Evolutionary conservation across 2,797 vertebrate species (phyloP), one percentile per base, ranked within the genome.

Genomic region (Leuciscus waleckii): DNA sequence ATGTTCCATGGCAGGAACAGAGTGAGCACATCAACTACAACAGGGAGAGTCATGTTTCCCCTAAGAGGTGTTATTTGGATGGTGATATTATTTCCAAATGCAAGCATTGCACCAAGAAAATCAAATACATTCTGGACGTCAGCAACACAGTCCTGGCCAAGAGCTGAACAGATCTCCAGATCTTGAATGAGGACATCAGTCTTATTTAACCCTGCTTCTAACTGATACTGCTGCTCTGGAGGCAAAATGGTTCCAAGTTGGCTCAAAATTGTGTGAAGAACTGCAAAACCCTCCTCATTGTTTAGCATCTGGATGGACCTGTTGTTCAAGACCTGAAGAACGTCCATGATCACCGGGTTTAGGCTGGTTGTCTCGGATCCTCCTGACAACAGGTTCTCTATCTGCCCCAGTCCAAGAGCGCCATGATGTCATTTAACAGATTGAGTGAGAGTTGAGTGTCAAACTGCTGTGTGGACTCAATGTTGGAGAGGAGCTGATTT

Each of bases 261-360:
- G 76, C 89, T 54, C 4, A 93, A 79, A 32, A 95, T 54, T 8
- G 88, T 58, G 51, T 90, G 16, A 85, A 92, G 88, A 6, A 92
- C 90, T 77, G 80, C 90, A 79, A 91, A 89, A 13, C 90, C 88
- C 70, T 92, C 92, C 32, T 84, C 86, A 75, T 84, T 83, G 81
- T 85, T 89, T 26, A 94, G 89, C 79, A 88, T 91, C 51, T 92
- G 87, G 35, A 93, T 83, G 67, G 77, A 69, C 21, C 91, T 90
- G 0, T 91, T 90, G 13, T 84, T 91, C 16, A 95, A 76, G 23
- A 94, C 89, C 41, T 89, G 87, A 21, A 95, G 81, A 76, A 94
- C 80, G 39, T 94, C 87, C 41, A 86, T 70, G 21, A 86, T 76
- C 26, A 91, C 76, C 49, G 81, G 37, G 14, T 88, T 14, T 35